phyloP scores from a whole-genome alignment of 2,113 vertebrate species.

The Thunnus thynnus region DNA sequence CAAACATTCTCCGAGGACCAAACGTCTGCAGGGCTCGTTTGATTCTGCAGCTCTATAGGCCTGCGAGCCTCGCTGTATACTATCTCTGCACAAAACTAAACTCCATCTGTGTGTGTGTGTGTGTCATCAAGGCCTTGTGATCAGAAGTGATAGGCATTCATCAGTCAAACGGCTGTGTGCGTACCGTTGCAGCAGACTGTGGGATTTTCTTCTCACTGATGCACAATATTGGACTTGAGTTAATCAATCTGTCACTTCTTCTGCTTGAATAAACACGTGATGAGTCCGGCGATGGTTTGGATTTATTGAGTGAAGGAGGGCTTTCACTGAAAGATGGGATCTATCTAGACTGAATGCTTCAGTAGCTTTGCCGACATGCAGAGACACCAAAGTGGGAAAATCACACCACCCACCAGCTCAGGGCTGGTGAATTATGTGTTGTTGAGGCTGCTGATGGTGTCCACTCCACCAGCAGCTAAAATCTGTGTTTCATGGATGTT shows the following conservation, averaged over 20 bases:
- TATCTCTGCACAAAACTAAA: neutral
- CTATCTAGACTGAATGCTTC: constrained; percentile 52
- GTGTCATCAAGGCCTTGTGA: constrained; percentile 25
- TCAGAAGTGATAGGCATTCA: constrained; percentile 33
- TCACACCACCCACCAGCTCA: constrained; percentile 59
- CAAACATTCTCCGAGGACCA: neutral
- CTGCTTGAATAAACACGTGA: constrained; percentile 40
- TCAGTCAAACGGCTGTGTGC: constrained; percentile 33
- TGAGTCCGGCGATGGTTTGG: constrained; percentile 20
- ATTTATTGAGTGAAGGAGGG: constrained; percentile 51
- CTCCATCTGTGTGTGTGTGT: constrained; percentile 17
- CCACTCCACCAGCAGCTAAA: constrained; percentile 1
- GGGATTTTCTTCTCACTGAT: constrained; percentile 44
- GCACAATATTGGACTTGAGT: constrained; percentile 48
- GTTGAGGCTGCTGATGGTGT: constrained; percentile 5
- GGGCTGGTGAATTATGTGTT: constrained; percentile 28
- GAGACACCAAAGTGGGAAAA: constrained; percentile 55
- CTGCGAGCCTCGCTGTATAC: neutral
- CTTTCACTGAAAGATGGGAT: constrained; percentile 40
- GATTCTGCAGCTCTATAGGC: constrained; percentile 17
- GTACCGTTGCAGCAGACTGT: constrained; percentile 15
- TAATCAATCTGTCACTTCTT: constrained; percentile 68
- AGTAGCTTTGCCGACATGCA: constrained; percentile 13
- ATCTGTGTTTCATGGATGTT: neutral
- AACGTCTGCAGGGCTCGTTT: constrained; percentile 16